These are phyloP conservation scores for Phrynocephalus guinanensis DNA, from an alignment of 2,797 vertebrate species.

Conservation along the genomic window DNA sequence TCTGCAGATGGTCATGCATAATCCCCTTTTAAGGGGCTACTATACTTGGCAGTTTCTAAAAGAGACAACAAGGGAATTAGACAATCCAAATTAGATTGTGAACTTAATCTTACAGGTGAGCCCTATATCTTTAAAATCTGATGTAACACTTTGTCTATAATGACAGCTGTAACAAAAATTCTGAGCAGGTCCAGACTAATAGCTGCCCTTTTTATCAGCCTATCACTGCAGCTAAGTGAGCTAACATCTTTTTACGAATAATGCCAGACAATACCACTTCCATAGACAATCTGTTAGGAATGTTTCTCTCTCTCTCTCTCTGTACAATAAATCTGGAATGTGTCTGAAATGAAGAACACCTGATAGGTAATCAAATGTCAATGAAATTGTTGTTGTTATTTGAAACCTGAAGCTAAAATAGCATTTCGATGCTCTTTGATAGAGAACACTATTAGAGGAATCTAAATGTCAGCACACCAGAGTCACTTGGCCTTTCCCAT, in stretches of 20 bases:
- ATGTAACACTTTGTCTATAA: neutral
- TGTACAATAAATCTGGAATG: constrained; percentile 18
- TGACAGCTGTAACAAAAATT: neutral
- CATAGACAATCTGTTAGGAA: neutral
- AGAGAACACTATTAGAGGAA: constrained; percentile 48
- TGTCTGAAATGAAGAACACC: constrained; percentile 27
- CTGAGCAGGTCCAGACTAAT: neutral
- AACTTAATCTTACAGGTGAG: neutral
- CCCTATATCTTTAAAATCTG: too few relatives aligned
- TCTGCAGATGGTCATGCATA: too few relatives aligned
- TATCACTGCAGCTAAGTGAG: neutral
- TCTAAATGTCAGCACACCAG: constrained; percentile 30
- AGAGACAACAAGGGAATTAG: too few relatives aligned
- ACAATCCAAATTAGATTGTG: neutral
- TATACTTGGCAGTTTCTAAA: too few relatives aligned
- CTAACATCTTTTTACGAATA: neutral
- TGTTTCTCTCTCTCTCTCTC: constrained; percentile 17
- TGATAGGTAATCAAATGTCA: constrained; percentile 33
- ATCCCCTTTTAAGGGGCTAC: too few relatives aligned
- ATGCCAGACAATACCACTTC: neutral
- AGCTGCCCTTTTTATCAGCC: neutral
- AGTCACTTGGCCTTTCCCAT: constrained; percentile 36
- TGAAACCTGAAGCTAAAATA: constrained; percentile 51
- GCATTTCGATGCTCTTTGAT: constrained; percentile 46
- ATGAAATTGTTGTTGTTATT: constrained; percentile 38